Conservation (phyloP, 2,888 invertebrate species). For the Caenorhabditis drosophilae region DNA sequence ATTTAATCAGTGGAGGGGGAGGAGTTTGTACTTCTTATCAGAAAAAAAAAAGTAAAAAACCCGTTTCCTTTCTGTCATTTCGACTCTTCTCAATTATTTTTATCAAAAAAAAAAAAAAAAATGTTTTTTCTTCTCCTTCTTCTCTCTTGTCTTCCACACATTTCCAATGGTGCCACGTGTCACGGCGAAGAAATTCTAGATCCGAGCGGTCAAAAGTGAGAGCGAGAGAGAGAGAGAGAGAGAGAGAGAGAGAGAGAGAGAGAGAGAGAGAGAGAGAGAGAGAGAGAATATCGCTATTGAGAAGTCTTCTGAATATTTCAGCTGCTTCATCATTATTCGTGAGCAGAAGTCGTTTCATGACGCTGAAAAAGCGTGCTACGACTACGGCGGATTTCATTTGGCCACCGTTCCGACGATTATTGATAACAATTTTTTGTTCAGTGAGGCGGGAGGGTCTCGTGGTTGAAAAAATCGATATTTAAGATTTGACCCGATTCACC, state of each 20-base stretch:
- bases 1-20: too few relatives aligned
- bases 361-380: constrained; percentile 27
- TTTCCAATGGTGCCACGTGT: background rate
- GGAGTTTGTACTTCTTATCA: too few relatives aligned
- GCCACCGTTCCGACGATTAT: constrained; percentile 21
- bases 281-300: background rate
- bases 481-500: background rate
- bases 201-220: too few relatives aligned
- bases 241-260: constrained; percentile 4
- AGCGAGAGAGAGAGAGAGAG: constrained; percentile 4
- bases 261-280: constrained; percentile 4
- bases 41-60: too few relatives aligned
- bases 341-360: constrained; percentile 17
- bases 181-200: constrained; percentile 7
- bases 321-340: constrained; percentile 19
- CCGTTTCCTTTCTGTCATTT: too few relatives aligned
- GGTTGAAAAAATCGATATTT: too few relatives aligned
- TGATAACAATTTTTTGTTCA: constrained; percentile 27
- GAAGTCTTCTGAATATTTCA: constrained; percentile 6
- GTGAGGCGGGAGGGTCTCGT: too few relatives aligned
- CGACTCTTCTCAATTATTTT: too few relatives aligned
- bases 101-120: too few relatives aligned
- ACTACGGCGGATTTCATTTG: constrained; percentile 29
- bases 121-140: background rate
- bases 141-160: background rate